Percentiles rank a stretch among this genome's conserved stretches.
phyloP scores from a whole-genome alignment of 2,888 invertebrate species.

The Branchellion lobata region DNA sequence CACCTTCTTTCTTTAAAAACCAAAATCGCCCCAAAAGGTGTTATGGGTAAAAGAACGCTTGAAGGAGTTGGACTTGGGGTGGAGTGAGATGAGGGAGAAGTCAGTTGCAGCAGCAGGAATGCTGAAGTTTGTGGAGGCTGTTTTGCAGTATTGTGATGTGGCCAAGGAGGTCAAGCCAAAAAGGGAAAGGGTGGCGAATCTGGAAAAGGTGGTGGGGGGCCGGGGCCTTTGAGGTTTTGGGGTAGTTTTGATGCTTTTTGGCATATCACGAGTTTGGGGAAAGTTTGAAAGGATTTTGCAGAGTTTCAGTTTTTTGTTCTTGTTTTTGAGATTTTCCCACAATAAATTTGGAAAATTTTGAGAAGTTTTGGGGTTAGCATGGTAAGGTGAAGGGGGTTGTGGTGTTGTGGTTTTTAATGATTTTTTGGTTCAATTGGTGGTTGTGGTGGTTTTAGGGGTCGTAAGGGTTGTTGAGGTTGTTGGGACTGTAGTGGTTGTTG shows the following conservation, averaged over 20 bases:
- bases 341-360: too few relatives aligned
- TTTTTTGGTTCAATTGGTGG: too few relatives aligned
- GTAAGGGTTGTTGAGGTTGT: too few relatives aligned
- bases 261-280: neutral
- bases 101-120: constrained; percentile 84
- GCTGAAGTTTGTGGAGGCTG: constrained; percentile 80
- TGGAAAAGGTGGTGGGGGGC: neutral
- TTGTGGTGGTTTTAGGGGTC: too few relatives aligned
- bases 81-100: constrained; percentile 79
- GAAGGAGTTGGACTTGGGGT: constrained; percentile 60
- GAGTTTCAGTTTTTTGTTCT: neutral
- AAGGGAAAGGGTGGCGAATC: constrained; percentile 68
- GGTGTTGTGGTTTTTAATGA: too few relatives aligned
- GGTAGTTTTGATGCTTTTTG: neutral
- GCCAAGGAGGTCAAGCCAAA: constrained; percentile 72
- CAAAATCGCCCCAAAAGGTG: constrained; percentile 39
- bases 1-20: too few relatives aligned
- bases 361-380: too few relatives aligned
- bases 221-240: neutral
- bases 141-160: constrained; percentile 84
- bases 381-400: too few relatives aligned
- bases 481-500: too few relatives aligned
- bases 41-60: constrained; percentile 56
- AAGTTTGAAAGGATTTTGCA: neutral
- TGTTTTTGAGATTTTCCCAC: too few relatives aligned